These are phyloP conservation scores for Drosophila basisetae DNA, from an alignment of 2,888 invertebrate species.

Conservation along the genomic window DNA sequence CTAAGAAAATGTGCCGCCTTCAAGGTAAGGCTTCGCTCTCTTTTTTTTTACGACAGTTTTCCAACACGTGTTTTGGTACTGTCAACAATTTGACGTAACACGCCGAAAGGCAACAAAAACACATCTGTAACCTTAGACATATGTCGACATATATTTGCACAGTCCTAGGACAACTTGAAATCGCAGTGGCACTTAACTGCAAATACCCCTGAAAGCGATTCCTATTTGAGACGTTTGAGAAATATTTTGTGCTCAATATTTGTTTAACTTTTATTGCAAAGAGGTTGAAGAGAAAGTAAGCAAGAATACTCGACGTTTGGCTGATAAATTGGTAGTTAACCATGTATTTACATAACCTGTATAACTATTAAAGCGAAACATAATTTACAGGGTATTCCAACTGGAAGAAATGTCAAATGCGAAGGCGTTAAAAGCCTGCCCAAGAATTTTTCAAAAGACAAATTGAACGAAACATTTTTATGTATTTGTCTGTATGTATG, in stretches of 20 bases:
- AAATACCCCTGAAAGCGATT: conserved; percentile 14
- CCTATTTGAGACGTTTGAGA: neutral
- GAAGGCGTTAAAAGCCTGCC: conserved; percentile 8
- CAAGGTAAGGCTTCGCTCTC: conserved; percentile 41
- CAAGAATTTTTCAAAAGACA: conserved; percentile 22
- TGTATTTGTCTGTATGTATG: neutral
- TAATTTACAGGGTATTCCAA: conserved; percentile 24
- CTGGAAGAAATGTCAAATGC: conserved; percentile 11
- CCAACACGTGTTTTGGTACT: conserved; percentile 74
- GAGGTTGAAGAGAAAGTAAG: neutral
- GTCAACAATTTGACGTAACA: conserved; percentile 70
- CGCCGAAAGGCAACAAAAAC: conserved; percentile 23
- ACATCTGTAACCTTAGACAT: conserved; percentile 33
- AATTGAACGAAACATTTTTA: neutral
- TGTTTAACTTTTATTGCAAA: neutral
- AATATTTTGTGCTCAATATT: neutral
- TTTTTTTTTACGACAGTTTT: conserved; percentile 52
- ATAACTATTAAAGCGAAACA: neutral
- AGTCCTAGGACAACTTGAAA: conserved; percentile 11
- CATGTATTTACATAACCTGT: neutral
- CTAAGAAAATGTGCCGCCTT: conserved; percentile 29
- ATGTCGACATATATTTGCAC: conserved; percentile 49
- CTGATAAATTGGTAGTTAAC: neutral
- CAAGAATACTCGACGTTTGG: neutral
- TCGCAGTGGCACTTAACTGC: neutral